Conservation (phyloP, 2,797 vertebrate species). For the Gymnothorax javanicus region DNA sequence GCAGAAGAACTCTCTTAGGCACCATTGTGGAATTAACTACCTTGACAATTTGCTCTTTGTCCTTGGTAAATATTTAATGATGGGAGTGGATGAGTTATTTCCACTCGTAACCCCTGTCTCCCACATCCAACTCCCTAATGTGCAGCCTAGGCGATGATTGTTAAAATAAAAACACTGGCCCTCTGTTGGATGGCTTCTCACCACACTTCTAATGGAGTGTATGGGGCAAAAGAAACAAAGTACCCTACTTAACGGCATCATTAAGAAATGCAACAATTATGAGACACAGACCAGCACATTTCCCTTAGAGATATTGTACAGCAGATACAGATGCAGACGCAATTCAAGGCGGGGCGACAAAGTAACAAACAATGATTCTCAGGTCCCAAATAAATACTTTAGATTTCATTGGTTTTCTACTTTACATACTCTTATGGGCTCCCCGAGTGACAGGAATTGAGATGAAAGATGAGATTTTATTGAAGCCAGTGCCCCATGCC, state of each 20-base stretch:
- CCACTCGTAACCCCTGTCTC: constrained; percentile 74
- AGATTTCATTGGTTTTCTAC: no score
- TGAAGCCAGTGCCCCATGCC: no score
- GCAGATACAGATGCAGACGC: no score
- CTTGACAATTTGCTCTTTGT: constrained; percentile 69
- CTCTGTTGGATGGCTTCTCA: constrained; percentile 46
- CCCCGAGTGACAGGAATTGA: no score
- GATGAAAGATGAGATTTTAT: no score
- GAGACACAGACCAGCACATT: constrained; percentile 21
- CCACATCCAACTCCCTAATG: constrained; percentile 63
- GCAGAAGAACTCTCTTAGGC: constrained; percentile 49
- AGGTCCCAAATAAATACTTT: no score
- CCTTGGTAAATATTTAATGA: constrained; percentile 79
- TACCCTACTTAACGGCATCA: constrained; percentile 56
- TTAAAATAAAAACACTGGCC: constrained; percentile 52
- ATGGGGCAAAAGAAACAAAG: constrained; percentile 55
- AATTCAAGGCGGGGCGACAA: no score
- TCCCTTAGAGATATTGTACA: no score
- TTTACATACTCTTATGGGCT: no score
- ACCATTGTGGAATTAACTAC: constrained; percentile 68
- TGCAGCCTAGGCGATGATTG: constrained; percentile 65
- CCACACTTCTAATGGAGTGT: constrained; percentile 71
- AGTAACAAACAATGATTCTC: no score
- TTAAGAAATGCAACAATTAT: constrained; percentile 33
- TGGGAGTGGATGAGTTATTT: constrained; percentile 73